Evolutionary conservation across 2,113 vertebrate species (phyloP), one percentile per base, ranked within the genome.

Genomic region (Genyomyrus donnyi): DNA sequence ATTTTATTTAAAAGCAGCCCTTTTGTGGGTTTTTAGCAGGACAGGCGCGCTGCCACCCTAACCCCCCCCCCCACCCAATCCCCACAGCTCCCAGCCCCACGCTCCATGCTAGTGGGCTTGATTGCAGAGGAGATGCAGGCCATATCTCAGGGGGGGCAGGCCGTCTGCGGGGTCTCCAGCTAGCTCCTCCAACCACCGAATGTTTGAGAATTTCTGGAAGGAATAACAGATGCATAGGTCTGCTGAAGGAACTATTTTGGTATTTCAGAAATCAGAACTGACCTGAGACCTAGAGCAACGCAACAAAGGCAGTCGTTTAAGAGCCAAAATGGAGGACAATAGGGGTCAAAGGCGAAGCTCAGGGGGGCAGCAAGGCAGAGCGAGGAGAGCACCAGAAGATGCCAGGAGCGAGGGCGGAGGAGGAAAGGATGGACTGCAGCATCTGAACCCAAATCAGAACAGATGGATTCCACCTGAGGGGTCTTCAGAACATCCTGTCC

Each of bases 141-240:
- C 52, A 45, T 46, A 77, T 39, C 31, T 52, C 66, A 3, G 49
- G n/a, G 15, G n/a, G 49, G n/a, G 50, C 11, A 4, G 91, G 90
- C 45, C n/a, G 27, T 56, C 89, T 86, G 19, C 85, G 46, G 90
- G 89, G 56, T 70, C 90, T 90, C 62, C 62, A 93, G 92, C 92
- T 95, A 96, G 91, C 95, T 95, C 93, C 96, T 96, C 96, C 96
- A 96, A 70, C 94, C 90, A 66, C 49, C 88, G 56, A 96, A 96
- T 27, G 95, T 94, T 91, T 95, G 95, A 83, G 93, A 13, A 90
- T 94, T 93, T 93, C 96, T 96, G 94, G 24, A 94, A 92, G 56
- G 89, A 85, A 90, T 13, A 89, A 80, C 13, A 39, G 17, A 80
- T 19, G 35, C 74, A 80, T 0, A 70, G 4, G 35, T 42, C 35